These are phyloP conservation scores for Platyscapa corneri DNA, from an alignment of 1,140 invertebrate species.

Conservation along the genomic window DNA sequence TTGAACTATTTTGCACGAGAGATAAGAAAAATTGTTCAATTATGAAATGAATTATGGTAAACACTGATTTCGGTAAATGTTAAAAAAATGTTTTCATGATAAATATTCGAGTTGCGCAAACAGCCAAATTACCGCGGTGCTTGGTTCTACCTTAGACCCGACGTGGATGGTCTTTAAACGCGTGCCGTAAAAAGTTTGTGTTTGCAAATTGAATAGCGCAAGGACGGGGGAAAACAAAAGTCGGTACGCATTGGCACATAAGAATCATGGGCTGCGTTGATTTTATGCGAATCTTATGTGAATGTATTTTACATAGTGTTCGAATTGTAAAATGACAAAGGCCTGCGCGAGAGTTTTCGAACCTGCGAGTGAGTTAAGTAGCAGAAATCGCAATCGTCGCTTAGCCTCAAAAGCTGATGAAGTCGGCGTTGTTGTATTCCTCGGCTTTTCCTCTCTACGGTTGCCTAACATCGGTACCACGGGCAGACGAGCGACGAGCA, in stretches of 20 bases:
- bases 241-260: not conserved
- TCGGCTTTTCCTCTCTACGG: constrained; percentile 32
- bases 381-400: constrained; percentile 32
- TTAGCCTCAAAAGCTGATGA: constrained; percentile 43
- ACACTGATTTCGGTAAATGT: no score
- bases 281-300: not conserved
- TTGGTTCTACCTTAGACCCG: no score
- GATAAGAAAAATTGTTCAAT: no score
- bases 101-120: no score
- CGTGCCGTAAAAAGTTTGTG: no score
- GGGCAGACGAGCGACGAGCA: not conserved
- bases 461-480: constrained; percentile 61
- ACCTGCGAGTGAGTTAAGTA: not conserved
- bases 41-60: no score
- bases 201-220: not conserved
- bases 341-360: constrained; percentile 18
- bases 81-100: no score
- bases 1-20: no score
- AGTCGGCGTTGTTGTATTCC: constrained; percentile 11
- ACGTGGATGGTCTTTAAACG: no score
- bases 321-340: not conserved
- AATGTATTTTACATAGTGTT: no score
- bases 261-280: not conserved
- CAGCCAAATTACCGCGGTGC: no score
- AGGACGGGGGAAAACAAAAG: not conserved